Base-by-base conservation (phyloP, 2,113 vertebrate genomes). In the Urocolius indicus region DNA sequence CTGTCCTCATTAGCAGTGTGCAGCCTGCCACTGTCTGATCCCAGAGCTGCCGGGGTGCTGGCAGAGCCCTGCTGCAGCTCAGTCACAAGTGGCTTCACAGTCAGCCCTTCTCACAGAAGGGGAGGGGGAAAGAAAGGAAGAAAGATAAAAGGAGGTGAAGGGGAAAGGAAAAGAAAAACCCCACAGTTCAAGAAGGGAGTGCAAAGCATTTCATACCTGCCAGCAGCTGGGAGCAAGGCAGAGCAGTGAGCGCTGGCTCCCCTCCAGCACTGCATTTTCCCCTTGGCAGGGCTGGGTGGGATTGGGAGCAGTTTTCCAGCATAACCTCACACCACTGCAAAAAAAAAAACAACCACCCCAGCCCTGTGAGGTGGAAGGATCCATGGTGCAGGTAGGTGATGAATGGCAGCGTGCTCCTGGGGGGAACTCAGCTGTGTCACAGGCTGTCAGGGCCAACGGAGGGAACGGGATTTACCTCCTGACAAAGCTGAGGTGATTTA, bases 311-410 rank as follows among this genome's bases (percentile, higher is more conserved):
- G 79, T 17, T 83, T 77, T 74, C 63, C 87, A 96, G 83, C 49
- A 74, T 55, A 17, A 78, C 87, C 89, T 67, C 48, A 32, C 6
- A 43, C 90, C 92, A 90, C 63, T 66, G 89, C 45, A 57, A 43
- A 82, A 69, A 73, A 41, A 41, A n/a, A n/a, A n/a, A n/a, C n/a
- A n/a, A n/a, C n/a, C n/a, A n/a, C n/a, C 38, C 38, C 38, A 41
- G 38, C 9, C 38, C 72, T 1, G 45, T 8, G 79, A 96, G 92
- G 62, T 93, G 88, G 95, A 96, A 89, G 72, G 8, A 58, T 61
- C 76, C 84, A 13, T 94, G 77, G 75, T 80, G 94, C 93, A 89
- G 84, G 93, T 95, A 89, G 84, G 93, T 95, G 94, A 96, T 97
- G 90, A 94, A 97, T 93, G 79, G 94, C 89, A 82, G 85, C 3